Base-by-base conservation (phyloP, 1,140 invertebrate species). In the Pararge aegeria region DNA sequence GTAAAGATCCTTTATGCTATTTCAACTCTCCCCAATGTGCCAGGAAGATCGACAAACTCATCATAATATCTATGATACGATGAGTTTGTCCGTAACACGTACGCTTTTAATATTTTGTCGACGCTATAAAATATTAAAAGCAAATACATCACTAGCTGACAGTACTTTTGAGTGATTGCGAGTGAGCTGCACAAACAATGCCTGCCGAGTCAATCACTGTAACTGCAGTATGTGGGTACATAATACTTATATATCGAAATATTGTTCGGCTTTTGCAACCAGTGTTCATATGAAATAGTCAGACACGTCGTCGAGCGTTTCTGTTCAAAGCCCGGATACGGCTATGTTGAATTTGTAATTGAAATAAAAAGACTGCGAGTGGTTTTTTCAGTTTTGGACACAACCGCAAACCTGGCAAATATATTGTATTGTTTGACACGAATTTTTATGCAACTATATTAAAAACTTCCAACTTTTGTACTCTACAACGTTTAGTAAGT, bases 101-200 rank as follows among this genome's bases (percentile, higher is more conserved):
- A n/a, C n/a, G n/a, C 24, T 24, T 4, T 2, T 7, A 24, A 2
- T 24, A n/a, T 37, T 37, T 37, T 40, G 9, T 40, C 38, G 38
- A 40, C 5, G 12, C 13, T 16, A 40, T 40, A 13, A 40, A 40
- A 40, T 40, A 15, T 6, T 1, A 6, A 40, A 21, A 5, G 12
- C 5, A 12, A 16, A 20, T 61, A 55, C 75, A 70, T 60, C 79
- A 54, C 79, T 76, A 66, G 50, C 55, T 57, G 64, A 72, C 76
- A 68, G 82, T 78, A 83, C 75, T 86, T 83, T 84, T 86, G 81
- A 88, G 83, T 86, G 83, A 88, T 84, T 88, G 83, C 82, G 71
- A 78, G 70, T 74, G 73, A 83, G 76, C 71, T 78, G 67, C 60
- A 76, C 80, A 81, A 85, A 88, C 83, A 85, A 86, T 86, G 70